Evolutionary conservation across 1,140 invertebrate species (phyloP).

Genomic region (Pantala flavescens): DNA sequence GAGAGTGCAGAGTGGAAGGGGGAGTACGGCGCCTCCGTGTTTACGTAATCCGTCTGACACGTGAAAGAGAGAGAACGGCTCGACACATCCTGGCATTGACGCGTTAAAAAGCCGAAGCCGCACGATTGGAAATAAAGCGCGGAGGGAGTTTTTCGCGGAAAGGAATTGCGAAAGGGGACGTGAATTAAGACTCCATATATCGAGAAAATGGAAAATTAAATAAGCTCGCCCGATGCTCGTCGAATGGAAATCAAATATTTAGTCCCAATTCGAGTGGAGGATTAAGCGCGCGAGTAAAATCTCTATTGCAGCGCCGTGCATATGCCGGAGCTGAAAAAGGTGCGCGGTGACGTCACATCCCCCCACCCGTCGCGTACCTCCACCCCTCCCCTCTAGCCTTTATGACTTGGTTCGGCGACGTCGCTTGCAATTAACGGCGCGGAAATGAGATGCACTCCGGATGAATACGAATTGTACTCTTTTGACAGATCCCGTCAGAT

Average conservation of each 20-base stretch:
- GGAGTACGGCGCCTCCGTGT: neutral
- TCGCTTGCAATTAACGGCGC: neutral
- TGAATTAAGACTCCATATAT: neutral
- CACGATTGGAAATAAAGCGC: constrained; percentile 1
- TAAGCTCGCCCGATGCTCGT: neutral
- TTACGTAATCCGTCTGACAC: constrained; percentile 9
- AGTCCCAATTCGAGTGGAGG: neutral
- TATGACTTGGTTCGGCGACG: neutral
- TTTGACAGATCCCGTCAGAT: neutral
- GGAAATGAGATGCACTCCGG: constrained; percentile 1
- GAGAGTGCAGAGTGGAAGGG: neutral
- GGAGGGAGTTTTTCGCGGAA: neutral
- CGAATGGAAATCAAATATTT: constrained; percentile 7
- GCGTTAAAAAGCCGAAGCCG: neutral
- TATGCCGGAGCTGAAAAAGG: neutral
- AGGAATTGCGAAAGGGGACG: neutral
- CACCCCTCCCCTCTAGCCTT: neutral
- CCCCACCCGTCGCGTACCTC: neutral
- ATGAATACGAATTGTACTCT: neutral
- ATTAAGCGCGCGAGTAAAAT: neutral
- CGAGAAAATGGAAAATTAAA: neutral
- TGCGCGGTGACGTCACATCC: neutral
- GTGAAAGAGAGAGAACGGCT: neutral
- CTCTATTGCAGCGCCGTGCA: neutral
- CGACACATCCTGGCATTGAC: neutral